Evolutionary conservation across 2,113 vertebrate species (phyloP).

Genomic region (Copsychus sechellarum): DNA sequence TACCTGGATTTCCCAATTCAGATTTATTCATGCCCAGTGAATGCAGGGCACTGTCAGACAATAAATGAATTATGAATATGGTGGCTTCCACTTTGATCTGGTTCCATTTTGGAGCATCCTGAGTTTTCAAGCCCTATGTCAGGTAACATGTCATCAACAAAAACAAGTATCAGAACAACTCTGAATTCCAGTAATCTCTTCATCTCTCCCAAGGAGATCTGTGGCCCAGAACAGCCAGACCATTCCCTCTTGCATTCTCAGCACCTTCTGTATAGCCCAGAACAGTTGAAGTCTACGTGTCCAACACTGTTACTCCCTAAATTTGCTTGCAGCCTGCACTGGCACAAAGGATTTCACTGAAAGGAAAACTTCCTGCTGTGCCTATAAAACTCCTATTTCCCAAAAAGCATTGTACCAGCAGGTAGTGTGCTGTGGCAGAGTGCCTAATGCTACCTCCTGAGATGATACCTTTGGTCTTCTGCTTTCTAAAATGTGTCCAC

Average conservation of each 20-base stretch:
- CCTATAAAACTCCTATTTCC: not conserved
- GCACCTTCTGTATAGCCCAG: not conserved
- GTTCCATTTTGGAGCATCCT: not conserved
- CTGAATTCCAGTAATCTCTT: not conserved
- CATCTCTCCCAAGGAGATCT: not conserved
- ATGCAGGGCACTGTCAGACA: not conserved
- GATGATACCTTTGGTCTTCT: not conserved
- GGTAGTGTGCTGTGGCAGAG: not conserved
- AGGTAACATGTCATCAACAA: not conserved
- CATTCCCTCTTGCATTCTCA: not conserved
- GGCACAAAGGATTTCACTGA: not conserved
- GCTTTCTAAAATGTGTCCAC: not conserved
- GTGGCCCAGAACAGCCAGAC: not conserved
- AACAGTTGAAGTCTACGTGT: not conserved
- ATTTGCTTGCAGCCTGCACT: not conserved
- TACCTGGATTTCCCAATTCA: not conserved
- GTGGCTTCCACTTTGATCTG: not conserved
- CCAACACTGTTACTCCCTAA: not conserved
- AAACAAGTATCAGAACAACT: not conserved
- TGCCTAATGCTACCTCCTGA: not conserved
- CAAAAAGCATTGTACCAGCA: not conserved
- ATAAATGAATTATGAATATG: not conserved
- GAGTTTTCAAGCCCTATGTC: not conserved
- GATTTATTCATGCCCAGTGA: not conserved
- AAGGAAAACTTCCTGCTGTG: not conserved